phyloP scores from a whole-genome alignment of 2,888 invertebrate genomes.

The Antheraea yamamai region DNA sequence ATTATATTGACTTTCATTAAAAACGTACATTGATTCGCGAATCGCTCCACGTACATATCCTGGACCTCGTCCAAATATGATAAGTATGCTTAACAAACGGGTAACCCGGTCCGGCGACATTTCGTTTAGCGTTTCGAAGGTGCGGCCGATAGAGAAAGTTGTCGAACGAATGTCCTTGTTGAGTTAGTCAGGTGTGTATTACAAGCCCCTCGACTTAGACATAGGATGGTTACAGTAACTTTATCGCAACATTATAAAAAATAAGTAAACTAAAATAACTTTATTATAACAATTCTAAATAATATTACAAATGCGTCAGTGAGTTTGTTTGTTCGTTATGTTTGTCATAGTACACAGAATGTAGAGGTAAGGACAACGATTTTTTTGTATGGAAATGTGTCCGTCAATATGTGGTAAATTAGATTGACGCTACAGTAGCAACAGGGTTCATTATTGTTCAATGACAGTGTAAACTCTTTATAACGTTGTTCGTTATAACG shows the following conservation, averaged over 20 bases:
- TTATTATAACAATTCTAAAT: too few species aligned
- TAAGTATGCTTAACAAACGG: conserved; percentile 54
- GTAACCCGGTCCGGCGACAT: conserved; percentile 69
- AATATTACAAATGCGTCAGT: too few species aligned
- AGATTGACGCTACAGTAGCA: too few species aligned
- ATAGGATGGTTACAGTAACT: background rate
- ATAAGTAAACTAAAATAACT: background rate
- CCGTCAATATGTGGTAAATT: too few species aligned
- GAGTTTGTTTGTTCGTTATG: too few species aligned
- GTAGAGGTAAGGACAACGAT: too few species aligned
- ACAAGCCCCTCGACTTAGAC: background rate
- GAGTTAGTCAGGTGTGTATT: conserved; percentile 28
- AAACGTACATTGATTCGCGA: conserved; percentile 21
- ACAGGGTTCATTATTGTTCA: too few species aligned
- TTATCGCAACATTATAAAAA: background rate
- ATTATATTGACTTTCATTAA: conserved; percentile 21
- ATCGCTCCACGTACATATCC: conserved; percentile 39
- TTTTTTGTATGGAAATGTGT: too few species aligned
- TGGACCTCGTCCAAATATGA: conserved; percentile 50
- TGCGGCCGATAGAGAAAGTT: conserved; percentile 66
- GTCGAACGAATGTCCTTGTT: conserved; percentile 61
- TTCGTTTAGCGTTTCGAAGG: conserved; percentile 53
- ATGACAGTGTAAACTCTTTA: too few species aligned
- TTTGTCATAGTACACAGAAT: too few species aligned
- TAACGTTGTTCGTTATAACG: too few species aligned